A percentile compares a stretch with the other conserved stretches of the same genome.
These are phyloP conservation scores for Nannobrachium achirus DNA, from an alignment of 2,113 vertebrate species.

Conservation along the genomic window DNA sequence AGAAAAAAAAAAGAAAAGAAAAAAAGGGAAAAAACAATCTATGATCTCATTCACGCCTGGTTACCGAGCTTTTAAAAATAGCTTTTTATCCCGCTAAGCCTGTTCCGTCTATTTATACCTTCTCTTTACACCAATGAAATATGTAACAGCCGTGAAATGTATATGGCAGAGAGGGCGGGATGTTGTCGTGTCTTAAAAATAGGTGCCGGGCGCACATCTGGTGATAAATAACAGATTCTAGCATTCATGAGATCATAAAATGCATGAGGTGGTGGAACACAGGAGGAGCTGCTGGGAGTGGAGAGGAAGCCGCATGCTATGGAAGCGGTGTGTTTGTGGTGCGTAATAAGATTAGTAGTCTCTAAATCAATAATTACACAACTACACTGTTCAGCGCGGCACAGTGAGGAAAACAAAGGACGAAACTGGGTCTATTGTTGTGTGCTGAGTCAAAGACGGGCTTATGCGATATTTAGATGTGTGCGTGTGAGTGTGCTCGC, in stretches of 20 bases:
- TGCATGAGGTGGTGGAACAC: conserved; percentile 18
- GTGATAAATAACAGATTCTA: conserved; percentile 45
- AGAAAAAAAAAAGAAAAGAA: neutral
- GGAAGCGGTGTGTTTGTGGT: conserved; percentile 63
- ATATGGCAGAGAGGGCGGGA: conserved; percentile 10
- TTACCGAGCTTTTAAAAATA: conserved; percentile 50
- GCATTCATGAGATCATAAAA: conserved; percentile 51
- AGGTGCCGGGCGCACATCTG: conserved; percentile 23
- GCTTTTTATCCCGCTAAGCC: conserved; percentile 34
- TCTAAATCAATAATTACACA: conserved; percentile 70
- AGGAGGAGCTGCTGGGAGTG: neutral
- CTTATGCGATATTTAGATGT: neutral
- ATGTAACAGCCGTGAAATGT: conserved; percentile 35
- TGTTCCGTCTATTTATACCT: conserved; percentile 29
- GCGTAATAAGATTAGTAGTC: conserved; percentile 68
- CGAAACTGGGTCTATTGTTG: neutral
- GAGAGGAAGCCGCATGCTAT: neutral
- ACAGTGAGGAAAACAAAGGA: conserved; percentile 27
- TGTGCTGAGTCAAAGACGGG: conserved; percentile 11
- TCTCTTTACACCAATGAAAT: conserved; percentile 2
- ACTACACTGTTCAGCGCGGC: conserved; percentile 36
- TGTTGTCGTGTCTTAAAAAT: conserved; percentile 41
- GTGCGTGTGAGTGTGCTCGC: neutral
- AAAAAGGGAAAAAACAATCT: too few species aligned
- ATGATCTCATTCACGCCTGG: conserved; percentile 45